These are phyloP conservation scores for Tetraodon nigroviridis DNA, from an alignment of 2,113 vertebrate genomes.

Conservation along the genomic window DNA sequence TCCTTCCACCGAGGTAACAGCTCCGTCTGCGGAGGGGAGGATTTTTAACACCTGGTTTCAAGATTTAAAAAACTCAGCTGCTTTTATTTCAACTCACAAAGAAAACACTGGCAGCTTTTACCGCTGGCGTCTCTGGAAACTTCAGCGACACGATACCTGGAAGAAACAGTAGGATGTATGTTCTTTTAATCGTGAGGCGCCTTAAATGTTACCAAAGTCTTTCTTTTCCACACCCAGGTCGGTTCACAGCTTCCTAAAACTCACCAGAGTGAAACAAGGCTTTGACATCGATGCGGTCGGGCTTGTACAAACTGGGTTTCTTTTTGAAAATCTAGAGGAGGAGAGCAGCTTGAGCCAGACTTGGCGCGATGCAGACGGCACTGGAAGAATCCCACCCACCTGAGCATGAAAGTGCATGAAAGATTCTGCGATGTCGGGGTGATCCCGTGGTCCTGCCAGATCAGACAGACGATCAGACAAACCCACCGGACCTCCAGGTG, in stretches of 20 bases:
- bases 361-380: slow-evolving; percentile 37
- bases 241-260: slow-evolving; percentile 41
- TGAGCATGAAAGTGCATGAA: slow-evolving; percentile 98
- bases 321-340: slow-evolving; percentile 83
- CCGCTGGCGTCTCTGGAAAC: slow-evolving; percentile 90
- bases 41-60: neutral
- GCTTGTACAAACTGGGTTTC: slow-evolving; percentile 88
- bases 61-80: neutral
- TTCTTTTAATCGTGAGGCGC: no score
- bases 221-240: neutral
- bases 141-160: slow-evolving; percentile 90
- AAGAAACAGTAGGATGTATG: neutral
- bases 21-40: slow-evolving; percentile 78
- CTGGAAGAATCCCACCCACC: slow-evolving; percentile 73
- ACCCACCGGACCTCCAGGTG: neutral
- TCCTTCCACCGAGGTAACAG: slow-evolving; percentile 87
- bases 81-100: slow-evolving; percentile 82
- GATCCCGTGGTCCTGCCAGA: slow-evolving; percentile 90
- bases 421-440: slow-evolving; percentile 98
- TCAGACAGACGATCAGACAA: slow-evolving; percentile 43
- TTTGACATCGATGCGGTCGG: slow-evolving; percentile 86
- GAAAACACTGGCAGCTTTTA: slow-evolving; percentile 88
- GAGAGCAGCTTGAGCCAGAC: neutral
- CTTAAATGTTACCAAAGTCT: neutral
- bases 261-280: slow-evolving; percentile 94